Evolutionary conservation across 1,140 invertebrate genomes (phyloP).

Genomic region (Sycobia sp.): DNA sequence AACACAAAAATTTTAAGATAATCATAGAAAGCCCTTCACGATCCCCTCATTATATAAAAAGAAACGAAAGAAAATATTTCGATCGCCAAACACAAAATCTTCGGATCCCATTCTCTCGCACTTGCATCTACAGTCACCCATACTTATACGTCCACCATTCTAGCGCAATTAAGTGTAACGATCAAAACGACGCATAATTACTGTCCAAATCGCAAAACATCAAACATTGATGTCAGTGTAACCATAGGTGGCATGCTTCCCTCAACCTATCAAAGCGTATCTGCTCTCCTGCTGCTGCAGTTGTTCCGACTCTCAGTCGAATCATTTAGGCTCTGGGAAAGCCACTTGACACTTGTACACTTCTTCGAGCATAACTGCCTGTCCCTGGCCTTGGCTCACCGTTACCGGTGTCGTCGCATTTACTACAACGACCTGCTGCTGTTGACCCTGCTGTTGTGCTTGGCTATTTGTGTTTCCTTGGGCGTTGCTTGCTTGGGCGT

Average conservation of each 20-base stretch:
- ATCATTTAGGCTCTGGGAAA: conserved; percentile 63
- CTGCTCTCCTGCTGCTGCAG: conserved; percentile 14
- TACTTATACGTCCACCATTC: background rate
- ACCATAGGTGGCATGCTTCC: background rate
- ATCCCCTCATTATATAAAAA: conserved; percentile 2
- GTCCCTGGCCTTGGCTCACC: conserved; percentile 57
- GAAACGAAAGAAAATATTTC: conserved; percentile 1
- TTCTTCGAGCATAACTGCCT: conserved; percentile 59
- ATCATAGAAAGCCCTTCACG: background rate
- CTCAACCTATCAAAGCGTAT: conserved; percentile 29
- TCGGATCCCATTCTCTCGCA: background rate
- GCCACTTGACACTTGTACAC: conserved; percentile 64
- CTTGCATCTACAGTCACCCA: background rate
- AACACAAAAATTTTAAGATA: background rate
- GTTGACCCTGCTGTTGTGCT: conserved; percentile 51
- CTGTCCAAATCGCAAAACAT: background rate
- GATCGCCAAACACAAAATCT: background rate
- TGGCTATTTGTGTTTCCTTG: conserved; percentile 53
- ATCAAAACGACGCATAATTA: background rate
- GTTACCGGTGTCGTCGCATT: conserved; percentile 58
- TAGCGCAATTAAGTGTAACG: too few relatives aligned
- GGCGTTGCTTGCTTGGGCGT: conserved; percentile 53
- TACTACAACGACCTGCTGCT: conserved; percentile 56
- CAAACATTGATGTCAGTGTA: too few relatives aligned
- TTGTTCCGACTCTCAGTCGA: conserved; percentile 42